phyloP scores from a whole-genome alignment of 2,113 vertebrate genomes.

The Castor canadensis region DNA sequence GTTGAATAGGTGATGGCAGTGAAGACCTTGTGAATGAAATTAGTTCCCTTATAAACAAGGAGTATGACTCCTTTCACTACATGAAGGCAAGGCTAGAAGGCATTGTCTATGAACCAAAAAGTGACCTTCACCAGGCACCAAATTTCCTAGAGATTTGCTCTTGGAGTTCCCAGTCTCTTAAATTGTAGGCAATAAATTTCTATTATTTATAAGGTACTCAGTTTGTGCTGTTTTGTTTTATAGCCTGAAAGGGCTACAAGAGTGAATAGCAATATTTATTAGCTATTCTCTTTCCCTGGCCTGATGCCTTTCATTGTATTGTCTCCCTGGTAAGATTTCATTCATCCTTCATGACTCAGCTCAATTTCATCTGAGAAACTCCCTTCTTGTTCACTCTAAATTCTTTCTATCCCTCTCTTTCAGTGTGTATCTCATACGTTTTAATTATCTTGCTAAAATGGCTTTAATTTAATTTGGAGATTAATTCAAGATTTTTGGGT shows the following conservation, averaged over 20 bases:
- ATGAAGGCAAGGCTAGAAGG: background rate
- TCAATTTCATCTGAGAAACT: background rate
- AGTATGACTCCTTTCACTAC: too few species aligned
- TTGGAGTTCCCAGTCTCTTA: background rate
- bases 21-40: background rate
- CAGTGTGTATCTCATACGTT: background rate
- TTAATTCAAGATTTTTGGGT: background rate
- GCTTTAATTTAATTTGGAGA: background rate
- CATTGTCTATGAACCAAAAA: background rate
- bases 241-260: background rate
- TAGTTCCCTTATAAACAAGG: background rate
- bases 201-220: background rate
- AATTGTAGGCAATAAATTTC: background rate
- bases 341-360: background rate
- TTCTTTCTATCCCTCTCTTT: background rate
- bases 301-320: background rate
- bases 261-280: background rate
- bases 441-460: background rate
- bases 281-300: background rate
- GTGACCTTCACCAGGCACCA: background rate
- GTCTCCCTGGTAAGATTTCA: background rate
- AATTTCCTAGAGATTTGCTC: background rate
- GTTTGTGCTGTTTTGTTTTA: background rate
- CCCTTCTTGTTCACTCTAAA: background rate
- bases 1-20: background rate